Evolutionary conservation across 2,113 vertebrate species (phyloP), one percentile per base, ranked within the genome.

Genomic region (Zosterops pallidus): DNA sequence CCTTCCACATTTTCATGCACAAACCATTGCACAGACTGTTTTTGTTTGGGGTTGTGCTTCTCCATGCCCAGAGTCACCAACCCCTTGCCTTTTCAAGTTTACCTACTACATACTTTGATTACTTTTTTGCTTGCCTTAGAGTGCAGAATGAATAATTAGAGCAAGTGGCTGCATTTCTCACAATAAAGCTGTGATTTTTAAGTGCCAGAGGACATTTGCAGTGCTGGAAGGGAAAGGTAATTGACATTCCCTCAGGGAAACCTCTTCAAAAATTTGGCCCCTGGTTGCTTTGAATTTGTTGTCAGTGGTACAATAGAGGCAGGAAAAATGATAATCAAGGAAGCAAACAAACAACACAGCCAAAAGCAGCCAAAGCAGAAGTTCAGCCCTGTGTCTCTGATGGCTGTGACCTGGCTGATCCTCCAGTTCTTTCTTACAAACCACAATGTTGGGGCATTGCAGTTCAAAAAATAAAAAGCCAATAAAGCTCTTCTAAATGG

Each of bases 181-280:
- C 78, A 90, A 83, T 69, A 89, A 93, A 93, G 42, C 22, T 46
- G 64, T 89, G 67, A 85, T 95, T 91, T 94, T 46, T 83, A 78
- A 86, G 80, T 55, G 74, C 60, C 71, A 78, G 75, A 92, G 82
- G 82, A 96, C 4, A 5, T 81, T 11, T 7, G 59, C 1, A 0
- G 55, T 67, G 88, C 89, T 89, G 78, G 85, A 86, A 96, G 94
- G 84, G 83, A 90, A 89, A 96, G 68, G 92, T 95, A 93, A 95
- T 97, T 97, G 91, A 83, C 91, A 94, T 96, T 96, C 94, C 68
- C 69, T 64, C 74, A 24, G 22, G 94, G 75, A 95, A 97, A 91
- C 47, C 81, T 90, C 84, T 88, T 93, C 71, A 90, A 59, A 89
- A 96, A 91, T 92, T 94, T 46, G 17, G 83, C 78, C 47, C 37